A percentile compares a stretch with the other conserved stretches of the same genome.
Evolutionary conservation across 2,797 vertebrate species (phyloP).

Genomic region (Coranthus polyacanthus): DNA sequence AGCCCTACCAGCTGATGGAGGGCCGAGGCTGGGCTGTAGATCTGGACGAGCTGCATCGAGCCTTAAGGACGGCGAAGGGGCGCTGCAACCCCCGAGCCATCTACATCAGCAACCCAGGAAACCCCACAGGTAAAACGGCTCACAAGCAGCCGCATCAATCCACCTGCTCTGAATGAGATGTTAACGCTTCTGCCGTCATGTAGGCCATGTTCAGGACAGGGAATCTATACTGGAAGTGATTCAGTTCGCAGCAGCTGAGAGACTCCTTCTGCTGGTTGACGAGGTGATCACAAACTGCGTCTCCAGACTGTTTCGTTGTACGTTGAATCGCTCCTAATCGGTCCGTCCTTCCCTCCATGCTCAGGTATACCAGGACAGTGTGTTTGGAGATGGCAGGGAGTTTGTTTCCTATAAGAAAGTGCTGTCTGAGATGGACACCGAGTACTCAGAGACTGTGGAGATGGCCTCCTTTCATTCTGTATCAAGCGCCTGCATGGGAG

Average conservation of each 20-base stretch:
- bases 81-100: slow-evolving; percentile 74
- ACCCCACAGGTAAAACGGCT: slow-evolving; percentile 79
- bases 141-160: neutral
- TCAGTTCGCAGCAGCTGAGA: slow-evolving; percentile 85
- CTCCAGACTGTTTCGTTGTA: slow-evolving; percentile 6
- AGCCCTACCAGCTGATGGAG: slow-evolving; percentile 76
- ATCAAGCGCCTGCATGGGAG: slow-evolving; percentile 86
- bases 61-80: slow-evolving; percentile 42
- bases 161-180: neutral
- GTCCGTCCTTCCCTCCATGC: neutral
- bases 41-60: slow-evolving; percentile 56
- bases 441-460: slow-evolving; percentile 78
- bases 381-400: slow-evolving; percentile 77
- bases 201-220: slow-evolving; percentile 90
- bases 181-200: neutral
- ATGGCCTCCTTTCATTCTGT: slow-evolving; percentile 88
- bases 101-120: slow-evolving; percentile 82
- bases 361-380: slow-evolving; percentile 89
- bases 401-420: slow-evolving; percentile 92
- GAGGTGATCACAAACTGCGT: slow-evolving; percentile 84
- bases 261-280: slow-evolving; percentile 88
- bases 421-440: slow-evolving; percentile 86
- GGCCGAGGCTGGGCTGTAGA: slow-evolving; percentile 74
- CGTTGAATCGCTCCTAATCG: neutral
- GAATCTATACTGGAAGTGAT: slow-evolving; percentile 88